Base-by-base conservation (phyloP, 2,113 vertebrate species). In the Scatophagus argus region DNA sequence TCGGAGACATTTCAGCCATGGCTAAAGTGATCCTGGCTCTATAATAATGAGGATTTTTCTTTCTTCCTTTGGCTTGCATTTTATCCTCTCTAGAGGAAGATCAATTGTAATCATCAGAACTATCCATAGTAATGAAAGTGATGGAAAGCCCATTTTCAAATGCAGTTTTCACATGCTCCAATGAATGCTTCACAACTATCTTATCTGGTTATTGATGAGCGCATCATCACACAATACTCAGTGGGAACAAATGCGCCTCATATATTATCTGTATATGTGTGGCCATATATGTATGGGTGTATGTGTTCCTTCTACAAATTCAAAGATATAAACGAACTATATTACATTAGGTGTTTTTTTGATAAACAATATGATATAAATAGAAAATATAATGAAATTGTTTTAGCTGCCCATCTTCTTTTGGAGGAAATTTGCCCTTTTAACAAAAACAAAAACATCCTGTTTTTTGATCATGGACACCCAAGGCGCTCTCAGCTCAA, bases 91-190 rank as follows among this genome's bases (percentile, higher is more conserved):
- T 87, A 65, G 76, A 74, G 65, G 31, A 78, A 51, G 78, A 90
- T 90, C 86, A 90, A 82, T 86, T 82, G 81, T 81, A 86, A 91
- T 90, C 87, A 88, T 78, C 62, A 63, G 71, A 83, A 67, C 43
- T 44, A 47, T 75, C 49, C 32, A 52, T 65, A 32, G 74, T 39
- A 70, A 80, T 87, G 44, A 84, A 73, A 71, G 29, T 87, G 69
- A 81, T 85, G 49, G 56, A 82, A 78, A 21, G 23, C 54, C 61
- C 38, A 23, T 43, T 88, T 64, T 77, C 39, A 81, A 38, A 75
- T 62, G 55, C 70, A 74, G 51, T 79, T 80, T 83, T 81, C 72
- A 72, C 59, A 77, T 41, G 61, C 52, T 38, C 43, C 38, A 73
- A 61, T 86, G 76, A 82, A 77, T 66, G 71, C 65, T 84, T 31